Conservation (phyloP, 2,888 invertebrate genomes). For the Agrochola lota region DNA sequence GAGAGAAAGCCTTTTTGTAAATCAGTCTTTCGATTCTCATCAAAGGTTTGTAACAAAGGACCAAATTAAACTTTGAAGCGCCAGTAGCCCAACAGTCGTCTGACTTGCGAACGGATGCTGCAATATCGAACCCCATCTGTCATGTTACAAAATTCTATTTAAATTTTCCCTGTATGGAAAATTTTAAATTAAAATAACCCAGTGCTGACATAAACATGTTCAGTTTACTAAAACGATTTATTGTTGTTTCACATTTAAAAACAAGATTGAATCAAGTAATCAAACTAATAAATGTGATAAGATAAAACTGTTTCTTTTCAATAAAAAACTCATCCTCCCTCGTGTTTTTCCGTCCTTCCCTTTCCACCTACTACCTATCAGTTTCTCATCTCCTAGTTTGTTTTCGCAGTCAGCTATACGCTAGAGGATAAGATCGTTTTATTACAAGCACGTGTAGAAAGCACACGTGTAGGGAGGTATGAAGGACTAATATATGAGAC, state of each 20-base stretch:
- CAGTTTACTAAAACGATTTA: not conserved
- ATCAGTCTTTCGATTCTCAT: not conserved
- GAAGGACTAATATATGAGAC: slow-evolving; percentile 22
- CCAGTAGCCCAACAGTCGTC: not conserved
- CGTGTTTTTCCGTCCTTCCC: not conserved
- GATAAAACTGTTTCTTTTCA: not conserved
- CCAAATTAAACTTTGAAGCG: not conserved
- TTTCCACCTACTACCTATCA: not conserved
- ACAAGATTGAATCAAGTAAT: not conserved
- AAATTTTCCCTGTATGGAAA: not conserved
- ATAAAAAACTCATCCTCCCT: not conserved
- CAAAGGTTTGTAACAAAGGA: not conserved
- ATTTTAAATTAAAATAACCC: no score
- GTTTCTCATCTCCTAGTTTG: slow-evolving; percentile 26
- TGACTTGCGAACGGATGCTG: not conserved
- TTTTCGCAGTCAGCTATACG: slow-evolving; percentile 27
- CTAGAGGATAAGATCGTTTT: slow-evolving; percentile 45
- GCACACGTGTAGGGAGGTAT: slow-evolving; percentile 41
- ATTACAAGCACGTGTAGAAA: slow-evolving; percentile 49
- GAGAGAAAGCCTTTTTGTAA: not conserved
- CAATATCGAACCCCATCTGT: not conserved
- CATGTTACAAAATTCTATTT: not conserved
- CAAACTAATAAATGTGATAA: not conserved
- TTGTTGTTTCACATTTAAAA: not conserved
- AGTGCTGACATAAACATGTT: not conserved